A percentile compares a stretch with the other conserved stretches of the same genome.
phyloP scores from a whole-genome alignment of 2,113 vertebrate species.

The Sceloporus undulatus region DNA sequence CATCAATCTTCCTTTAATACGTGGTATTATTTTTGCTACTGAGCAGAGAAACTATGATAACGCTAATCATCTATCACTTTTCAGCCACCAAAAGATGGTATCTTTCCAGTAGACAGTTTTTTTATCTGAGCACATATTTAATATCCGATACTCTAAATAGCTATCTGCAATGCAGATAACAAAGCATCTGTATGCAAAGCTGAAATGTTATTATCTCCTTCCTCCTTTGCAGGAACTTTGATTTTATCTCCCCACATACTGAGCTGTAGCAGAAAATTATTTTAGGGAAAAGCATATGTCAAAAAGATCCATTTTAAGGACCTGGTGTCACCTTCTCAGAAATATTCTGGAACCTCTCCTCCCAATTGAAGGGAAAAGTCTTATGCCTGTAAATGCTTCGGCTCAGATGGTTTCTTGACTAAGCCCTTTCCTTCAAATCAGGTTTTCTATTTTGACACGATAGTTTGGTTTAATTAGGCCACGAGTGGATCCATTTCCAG shows the following conservation, averaged over 20 bases:
- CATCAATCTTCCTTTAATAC: background rate
- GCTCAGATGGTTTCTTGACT: too few relatives aligned
- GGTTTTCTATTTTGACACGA: background rate
- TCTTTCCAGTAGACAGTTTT: constrained; percentile 21
- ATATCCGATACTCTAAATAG: constrained; percentile 38
- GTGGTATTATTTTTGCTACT: background rate
- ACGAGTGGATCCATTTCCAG: background rate
- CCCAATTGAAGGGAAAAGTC: background rate
- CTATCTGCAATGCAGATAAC: constrained; percentile 55
- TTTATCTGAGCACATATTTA: constrained; percentile 40
- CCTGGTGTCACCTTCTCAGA: too few relatives aligned
- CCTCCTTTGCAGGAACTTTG: constrained; percentile 3
- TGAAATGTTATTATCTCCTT: constrained; percentile 22
- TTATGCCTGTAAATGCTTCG: too few relatives aligned
- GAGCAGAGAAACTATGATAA: background rate
- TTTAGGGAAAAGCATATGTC: background rate
- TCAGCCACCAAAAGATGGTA: constrained; percentile 35
- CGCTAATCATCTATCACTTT: constrained; percentile 25
- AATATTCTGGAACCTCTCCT: too few relatives aligned
- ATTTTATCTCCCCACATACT: constrained; percentile 35
- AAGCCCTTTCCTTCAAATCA: too few relatives aligned
- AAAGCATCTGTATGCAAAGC: constrained; percentile 44
- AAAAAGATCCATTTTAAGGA: background rate
- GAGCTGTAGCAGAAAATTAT: constrained; percentile 24
- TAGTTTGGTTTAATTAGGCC: background rate